Conservation (phyloP, 1,140 invertebrate species). For the Idris sp. region DNA sequence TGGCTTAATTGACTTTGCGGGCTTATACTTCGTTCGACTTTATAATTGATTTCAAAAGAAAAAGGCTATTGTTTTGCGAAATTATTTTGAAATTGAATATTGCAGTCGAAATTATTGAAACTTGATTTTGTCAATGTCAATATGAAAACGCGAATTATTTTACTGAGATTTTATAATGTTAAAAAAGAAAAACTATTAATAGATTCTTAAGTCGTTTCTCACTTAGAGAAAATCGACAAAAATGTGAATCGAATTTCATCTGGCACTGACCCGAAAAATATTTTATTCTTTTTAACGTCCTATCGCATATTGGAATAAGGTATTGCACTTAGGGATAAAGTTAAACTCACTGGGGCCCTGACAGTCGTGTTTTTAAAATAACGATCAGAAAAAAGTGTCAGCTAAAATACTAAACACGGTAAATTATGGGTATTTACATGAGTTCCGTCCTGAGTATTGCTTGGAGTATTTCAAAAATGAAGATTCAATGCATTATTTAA, state of each 20-base stretch:
- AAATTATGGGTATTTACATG: constrained; percentile 17
- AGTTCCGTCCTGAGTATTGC: not conserved
- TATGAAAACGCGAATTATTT: too few relatives aligned
- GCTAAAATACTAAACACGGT: not conserved
- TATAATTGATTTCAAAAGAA: too few relatives aligned
- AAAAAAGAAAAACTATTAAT: too few relatives aligned
- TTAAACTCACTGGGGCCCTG: not conserved
- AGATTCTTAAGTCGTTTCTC: too few relatives aligned
- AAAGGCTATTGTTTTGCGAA: constrained; percentile 11
- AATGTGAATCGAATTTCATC: constrained; percentile 14
- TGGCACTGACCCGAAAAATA: constrained; percentile 2
- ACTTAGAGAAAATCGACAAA: too few relatives aligned
- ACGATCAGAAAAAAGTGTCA: not conserved
- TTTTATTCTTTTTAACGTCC: constrained; percentile 2
- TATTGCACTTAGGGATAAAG: too few relatives aligned
- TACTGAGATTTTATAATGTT: too few relatives aligned
- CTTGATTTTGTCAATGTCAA: constrained; percentile 24
- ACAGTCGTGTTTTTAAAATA: not conserved
- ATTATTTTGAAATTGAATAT: constrained; percentile 32
- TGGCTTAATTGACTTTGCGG: too few relatives aligned
- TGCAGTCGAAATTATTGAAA: constrained; percentile 30
- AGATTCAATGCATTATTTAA: constrained; percentile 23
- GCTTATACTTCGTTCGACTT: too few relatives aligned
- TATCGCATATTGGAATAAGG: too few relatives aligned
- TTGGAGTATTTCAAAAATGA: not conserved